Evolutionary conservation across 2,888 invertebrate genomes (phyloP).

Genomic region (Agrochola lychnidis): DNA sequence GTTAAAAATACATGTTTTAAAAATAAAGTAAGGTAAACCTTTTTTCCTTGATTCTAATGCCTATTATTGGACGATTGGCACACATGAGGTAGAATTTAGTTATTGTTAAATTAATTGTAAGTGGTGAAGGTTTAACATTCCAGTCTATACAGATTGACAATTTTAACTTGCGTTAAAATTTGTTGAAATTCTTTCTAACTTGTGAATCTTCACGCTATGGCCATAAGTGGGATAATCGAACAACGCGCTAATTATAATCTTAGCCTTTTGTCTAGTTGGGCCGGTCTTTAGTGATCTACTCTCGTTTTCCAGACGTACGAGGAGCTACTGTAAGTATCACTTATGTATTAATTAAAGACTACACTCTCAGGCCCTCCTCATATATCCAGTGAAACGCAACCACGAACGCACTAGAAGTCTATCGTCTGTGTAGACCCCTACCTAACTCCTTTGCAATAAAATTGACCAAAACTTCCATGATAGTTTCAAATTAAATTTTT

Average conservation of each 20-base stretch:
- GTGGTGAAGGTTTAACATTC: background rate
- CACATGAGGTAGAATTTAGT: background rate
- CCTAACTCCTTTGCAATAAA: too few species aligned
- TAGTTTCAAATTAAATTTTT: too few species aligned
- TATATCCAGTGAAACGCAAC: background rate
- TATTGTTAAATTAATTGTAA: background rate
- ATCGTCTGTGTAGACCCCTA: background rate
- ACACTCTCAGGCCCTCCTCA: background rate
- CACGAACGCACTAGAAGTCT: background rate
- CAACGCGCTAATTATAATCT: background rate
- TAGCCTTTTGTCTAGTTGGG: background rate
- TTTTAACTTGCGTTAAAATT: too few species aligned
- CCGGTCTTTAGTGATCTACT: too few species aligned
- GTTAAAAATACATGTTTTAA: constrained; percentile 1
- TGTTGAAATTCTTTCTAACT: background rate
- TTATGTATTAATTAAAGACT: background rate
- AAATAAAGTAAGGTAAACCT: background rate
- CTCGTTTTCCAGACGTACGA: background rate
- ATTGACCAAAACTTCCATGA: background rate
- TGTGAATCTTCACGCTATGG: background rate
- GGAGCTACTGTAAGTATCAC: background rate
- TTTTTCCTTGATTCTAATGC: constrained; percentile 4
- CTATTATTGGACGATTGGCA: background rate
- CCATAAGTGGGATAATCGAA: background rate
- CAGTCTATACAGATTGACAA: background rate